These are phyloP conservation scores for Tetrax tetrax DNA, from an alignment of 2,113 vertebrate genomes.

Conservation along the genomic window DNA sequence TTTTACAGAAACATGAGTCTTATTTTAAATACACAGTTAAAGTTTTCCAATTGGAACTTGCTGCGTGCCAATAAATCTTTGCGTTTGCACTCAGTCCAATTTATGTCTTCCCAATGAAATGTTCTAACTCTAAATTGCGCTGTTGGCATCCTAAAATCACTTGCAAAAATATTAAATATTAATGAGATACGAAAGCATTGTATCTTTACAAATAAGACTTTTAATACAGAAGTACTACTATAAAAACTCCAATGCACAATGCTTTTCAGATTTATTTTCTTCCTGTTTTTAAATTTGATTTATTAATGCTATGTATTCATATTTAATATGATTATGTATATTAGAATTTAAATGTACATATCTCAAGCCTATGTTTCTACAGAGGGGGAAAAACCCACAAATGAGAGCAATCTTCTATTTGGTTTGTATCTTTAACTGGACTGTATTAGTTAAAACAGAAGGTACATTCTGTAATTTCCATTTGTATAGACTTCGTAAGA, in stretches of 20 bases:
- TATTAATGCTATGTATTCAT: not conserved
- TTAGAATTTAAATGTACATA: not conserved
- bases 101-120: not conserved
- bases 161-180: not conserved
- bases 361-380: not conserved
- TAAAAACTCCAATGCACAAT: not conserved
- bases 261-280: not conserved
- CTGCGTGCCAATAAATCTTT: not conserved
- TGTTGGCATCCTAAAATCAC: not conserved
- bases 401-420: not conserved
- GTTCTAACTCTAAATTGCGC: not conserved
- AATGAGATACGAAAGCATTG: not conserved
- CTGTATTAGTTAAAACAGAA: not conserved
- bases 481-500: not conserved
- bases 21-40: not conserved
- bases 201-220: not conserved
- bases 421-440: not conserved
- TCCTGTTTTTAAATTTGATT: not conserved
- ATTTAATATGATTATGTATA: not conserved
- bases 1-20: not conserved
- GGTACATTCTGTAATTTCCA: not conserved
- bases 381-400: rapidly evolving
- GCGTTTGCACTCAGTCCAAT: not conserved
- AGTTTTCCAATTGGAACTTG: not conserved
- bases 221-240: not conserved